Evolutionary conservation across 2,888 invertebrate species (phyloP).

Genomic region (Cosmorhoe ocellata): DNA sequence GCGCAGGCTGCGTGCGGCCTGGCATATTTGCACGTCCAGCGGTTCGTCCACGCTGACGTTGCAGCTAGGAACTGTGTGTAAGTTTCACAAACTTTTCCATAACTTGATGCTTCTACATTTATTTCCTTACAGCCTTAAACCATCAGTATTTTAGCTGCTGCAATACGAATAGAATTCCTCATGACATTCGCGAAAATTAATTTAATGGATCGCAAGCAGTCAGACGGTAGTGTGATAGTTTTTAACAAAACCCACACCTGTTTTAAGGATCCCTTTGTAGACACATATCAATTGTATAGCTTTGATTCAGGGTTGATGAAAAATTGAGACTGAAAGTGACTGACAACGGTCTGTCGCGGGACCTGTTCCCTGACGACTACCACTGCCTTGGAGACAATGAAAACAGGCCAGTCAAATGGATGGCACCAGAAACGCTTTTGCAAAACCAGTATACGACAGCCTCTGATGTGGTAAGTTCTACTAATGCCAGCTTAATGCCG

Average conservation of each 20-base stretch:
- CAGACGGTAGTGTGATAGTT: no score
- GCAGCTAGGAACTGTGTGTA: slow-evolving; percentile 96
- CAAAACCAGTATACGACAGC: slow-evolving; percentile 92
- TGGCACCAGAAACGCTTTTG: slow-evolving; percentile 92
- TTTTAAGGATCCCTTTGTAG: no score
- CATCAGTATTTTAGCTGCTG: no score
- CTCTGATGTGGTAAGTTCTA: slow-evolving; percentile 91
- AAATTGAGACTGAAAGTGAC: slow-evolving; percentile 91
- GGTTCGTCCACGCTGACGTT: slow-evolving; percentile 94
- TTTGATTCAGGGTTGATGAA: slow-evolving; percentile 84
- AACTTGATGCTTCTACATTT: no score
- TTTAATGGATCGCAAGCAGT: no score
- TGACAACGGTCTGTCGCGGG: slow-evolving; percentile 93
- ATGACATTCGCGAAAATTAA: no score
- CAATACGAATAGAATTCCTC: no score
- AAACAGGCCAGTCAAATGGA: slow-evolving; percentile 96
- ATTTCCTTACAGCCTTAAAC: no score
- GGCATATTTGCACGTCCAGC: slow-evolving; percentile 93
- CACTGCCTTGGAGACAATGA: slow-evolving; percentile 96
- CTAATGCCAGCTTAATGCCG: no score
- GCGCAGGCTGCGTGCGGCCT: slow-evolving; percentile 93
- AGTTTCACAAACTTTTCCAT: slow-evolving; percentile 66
- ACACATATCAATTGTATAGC: background rate
- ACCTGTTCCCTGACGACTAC: slow-evolving; percentile 96
- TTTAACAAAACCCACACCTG: no score